Conservation (phyloP, 2,113 vertebrate species). For the Sinosuthora webbiana region DNA sequence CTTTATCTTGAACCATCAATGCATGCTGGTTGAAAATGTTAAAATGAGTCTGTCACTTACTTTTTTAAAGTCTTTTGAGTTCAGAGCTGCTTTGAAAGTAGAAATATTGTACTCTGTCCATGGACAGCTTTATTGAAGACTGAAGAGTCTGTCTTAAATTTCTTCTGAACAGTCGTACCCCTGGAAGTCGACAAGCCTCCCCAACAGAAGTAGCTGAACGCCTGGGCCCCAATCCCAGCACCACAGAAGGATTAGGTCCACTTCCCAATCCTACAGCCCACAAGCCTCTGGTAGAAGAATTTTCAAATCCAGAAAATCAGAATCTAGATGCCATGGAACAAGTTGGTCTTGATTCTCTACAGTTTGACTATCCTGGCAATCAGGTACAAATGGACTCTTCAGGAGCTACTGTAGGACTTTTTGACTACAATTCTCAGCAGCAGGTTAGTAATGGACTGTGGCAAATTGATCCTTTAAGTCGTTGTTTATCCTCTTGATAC, state of each 20-base stretch:
- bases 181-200: constrained; percentile 94
- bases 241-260: constrained; percentile 87
- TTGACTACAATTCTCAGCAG: constrained; percentile 97
- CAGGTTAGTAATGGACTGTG: constrained; percentile 80
- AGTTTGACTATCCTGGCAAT: constrained; percentile 96
- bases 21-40: neutral
- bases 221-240: constrained; percentile 84
- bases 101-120: neutral
- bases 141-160: constrained; percentile 30
- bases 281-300: constrained; percentile 89
- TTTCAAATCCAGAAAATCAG: constrained; percentile 90
- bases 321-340: constrained; percentile 95
- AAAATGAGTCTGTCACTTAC: neutral
- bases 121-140: neutral
- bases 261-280: constrained; percentile 84
- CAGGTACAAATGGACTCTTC: constrained; percentile 97
- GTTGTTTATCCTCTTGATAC: neutral
- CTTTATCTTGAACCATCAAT: neutral
- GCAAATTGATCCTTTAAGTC: neutral
- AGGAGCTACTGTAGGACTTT: constrained; percentile 90
- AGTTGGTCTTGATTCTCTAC: constrained; percentile 91
- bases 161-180: constrained; percentile 82
- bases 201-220: constrained; percentile 95
- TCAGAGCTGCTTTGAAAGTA: neutral
- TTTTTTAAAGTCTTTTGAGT: neutral